Evolutionary conservation across 2,888 invertebrate genomes (phyloP).

Genomic region (Deilephila elpenor): DNA sequence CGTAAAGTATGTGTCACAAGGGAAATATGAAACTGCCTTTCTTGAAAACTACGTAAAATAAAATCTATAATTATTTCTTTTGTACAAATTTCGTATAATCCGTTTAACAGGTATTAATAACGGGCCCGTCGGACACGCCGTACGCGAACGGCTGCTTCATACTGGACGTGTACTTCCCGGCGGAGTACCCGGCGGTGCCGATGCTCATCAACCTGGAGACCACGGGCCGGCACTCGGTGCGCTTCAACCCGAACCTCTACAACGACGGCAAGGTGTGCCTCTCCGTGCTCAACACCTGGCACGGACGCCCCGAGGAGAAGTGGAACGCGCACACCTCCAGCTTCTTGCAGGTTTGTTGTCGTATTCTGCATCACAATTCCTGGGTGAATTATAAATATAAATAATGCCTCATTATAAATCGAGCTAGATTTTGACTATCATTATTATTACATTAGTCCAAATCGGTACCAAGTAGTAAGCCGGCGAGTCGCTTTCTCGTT

Average conservation of each 20-base stretch:
- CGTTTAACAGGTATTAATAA: constrained; percentile 90
- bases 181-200: constrained; percentile 92
- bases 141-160: constrained; percentile 97
- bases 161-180: constrained; percentile 95
- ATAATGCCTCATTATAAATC: too few species aligned
- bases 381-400: too few species aligned
- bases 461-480: too few species aligned
- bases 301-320: constrained; percentile 97
- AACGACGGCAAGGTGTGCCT: constrained; percentile 97
- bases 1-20: too few species aligned
- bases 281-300: constrained; percentile 98
- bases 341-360: constrained; percentile 88
- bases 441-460: too few species aligned
- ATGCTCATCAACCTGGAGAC: constrained; percentile 96
- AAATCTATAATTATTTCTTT: neutral
- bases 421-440: too few species aligned
- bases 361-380: too few species aligned
- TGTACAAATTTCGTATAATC: neutral
- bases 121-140: constrained; percentile 95
- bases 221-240: constrained; percentile 93
- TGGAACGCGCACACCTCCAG: constrained; percentile 98
- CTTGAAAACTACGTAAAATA: neutral
- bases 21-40: too few species aligned
- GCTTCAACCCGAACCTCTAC: constrained; percentile 97
- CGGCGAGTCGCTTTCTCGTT: too few species aligned